These are phyloP conservation scores for Muricea muricata DNA, from an alignment of 92 coral and sea anemone genomes.

Conservation along the genomic window DNA sequence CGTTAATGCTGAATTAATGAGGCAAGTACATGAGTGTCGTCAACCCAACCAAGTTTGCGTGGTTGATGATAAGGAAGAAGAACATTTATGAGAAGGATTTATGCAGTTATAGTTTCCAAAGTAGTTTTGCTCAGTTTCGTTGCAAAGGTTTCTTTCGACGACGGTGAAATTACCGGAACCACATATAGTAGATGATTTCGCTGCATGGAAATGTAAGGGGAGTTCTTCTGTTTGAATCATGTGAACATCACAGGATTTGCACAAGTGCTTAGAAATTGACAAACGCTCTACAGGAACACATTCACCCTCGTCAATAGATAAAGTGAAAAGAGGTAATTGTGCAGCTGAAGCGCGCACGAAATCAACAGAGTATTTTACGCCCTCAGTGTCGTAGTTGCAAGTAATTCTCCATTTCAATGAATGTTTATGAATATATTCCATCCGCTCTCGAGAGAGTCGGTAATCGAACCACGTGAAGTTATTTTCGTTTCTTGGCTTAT, in stretches of 20 bases:
- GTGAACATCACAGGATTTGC: neutral
- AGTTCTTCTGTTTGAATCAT: neutral
- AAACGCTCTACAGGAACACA: neutral
- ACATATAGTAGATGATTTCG: no score
- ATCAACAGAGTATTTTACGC: neutral
- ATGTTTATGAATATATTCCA: neutral
- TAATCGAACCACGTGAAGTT: neutral
- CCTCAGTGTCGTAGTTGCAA: slow-evolving; percentile 7
- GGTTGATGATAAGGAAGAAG: neutral
- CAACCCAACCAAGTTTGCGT: slow-evolving; percentile 18
- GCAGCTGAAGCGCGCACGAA: neutral
- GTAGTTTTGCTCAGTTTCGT: no score
- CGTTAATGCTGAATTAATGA: no score
- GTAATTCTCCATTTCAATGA: slow-evolving; percentile 12
- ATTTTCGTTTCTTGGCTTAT: neutral
- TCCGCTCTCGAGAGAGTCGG: neutral
- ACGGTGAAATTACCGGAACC: no score
- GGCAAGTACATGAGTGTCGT: no score
- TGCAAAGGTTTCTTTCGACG: neutral
- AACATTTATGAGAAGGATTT: neutral
- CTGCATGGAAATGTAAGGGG: neutral
- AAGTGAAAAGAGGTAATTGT: neutral
- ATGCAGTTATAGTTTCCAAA: slow-evolving; percentile 22
- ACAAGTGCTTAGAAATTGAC: neutral
- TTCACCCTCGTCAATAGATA: neutral